A percentile compares a stretch with the other conserved stretches of the same genome.
Conservation (phyloP, 2,888 invertebrate species). For the Anorthoa munda region DNA sequence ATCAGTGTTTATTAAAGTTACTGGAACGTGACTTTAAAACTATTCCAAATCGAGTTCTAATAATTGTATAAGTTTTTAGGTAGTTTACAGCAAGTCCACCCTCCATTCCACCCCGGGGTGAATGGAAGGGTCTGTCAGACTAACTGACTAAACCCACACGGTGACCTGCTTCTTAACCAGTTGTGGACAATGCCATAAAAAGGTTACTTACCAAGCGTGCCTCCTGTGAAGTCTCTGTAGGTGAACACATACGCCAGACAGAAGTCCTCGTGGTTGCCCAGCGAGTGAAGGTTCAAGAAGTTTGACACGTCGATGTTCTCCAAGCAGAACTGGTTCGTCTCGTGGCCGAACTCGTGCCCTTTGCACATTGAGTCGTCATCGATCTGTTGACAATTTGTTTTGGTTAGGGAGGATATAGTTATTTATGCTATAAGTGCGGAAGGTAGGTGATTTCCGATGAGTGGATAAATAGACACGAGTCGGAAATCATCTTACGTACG, state of each 20-base stretch:
- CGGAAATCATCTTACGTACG: too few species aligned
- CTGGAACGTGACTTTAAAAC: too few species aligned
- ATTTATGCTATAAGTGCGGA: too few species aligned
- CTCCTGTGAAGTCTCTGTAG: constrained; percentile 99
- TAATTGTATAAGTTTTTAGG: too few species aligned
- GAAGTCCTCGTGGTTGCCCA: constrained; percentile 99
- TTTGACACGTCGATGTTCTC: constrained; percentile 99
- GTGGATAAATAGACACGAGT: too few species aligned
- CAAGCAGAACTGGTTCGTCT: constrained; percentile 97
- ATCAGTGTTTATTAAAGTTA: too few species aligned
- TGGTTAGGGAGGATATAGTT: constrained; percentile 4
- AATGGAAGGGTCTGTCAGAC: too few species aligned
- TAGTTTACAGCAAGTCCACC: too few species aligned
- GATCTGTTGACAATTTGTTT: constrained; percentile 91
- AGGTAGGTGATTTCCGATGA: too few species aligned
- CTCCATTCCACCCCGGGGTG: too few species aligned
- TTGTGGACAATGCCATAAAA: neutral
- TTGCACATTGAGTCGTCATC: constrained; percentile 97
- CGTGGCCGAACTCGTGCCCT: constrained; percentile 84
- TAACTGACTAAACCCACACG: too few species aligned
- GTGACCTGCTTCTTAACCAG: neutral
- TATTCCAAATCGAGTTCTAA: too few species aligned
- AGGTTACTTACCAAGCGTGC: constrained; percentile 93
- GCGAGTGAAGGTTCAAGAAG: constrained; percentile 99
- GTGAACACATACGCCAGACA: constrained; percentile 99